Evolutionary conservation across 2,888 invertebrate genomes (phyloP), one percentile per base, ranked within the genome.

Genomic region (Melipona bicolor): DNA sequence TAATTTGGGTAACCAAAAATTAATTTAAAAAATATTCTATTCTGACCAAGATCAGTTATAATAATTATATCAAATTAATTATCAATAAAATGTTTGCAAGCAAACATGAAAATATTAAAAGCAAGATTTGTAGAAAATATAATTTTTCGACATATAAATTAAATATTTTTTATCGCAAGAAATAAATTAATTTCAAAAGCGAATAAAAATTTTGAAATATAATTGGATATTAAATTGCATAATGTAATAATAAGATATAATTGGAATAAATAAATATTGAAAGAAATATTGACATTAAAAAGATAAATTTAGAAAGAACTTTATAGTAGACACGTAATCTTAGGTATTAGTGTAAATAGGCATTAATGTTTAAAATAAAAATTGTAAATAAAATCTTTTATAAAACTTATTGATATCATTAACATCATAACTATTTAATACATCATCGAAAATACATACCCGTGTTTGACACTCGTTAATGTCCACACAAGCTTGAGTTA

Each of bases 381-480:
- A n/a, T 56, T 56, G 13, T 4, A n/a, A 11, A n/a, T 56, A 11
- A 27, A 19, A 19, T 21, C 32, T 32, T 21, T 0, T 21, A 13
- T 32, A 21, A 62, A 62, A 21, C 11, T 64, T 11, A 21, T 13
- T 11, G 11, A 13, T 11, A n/a, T 6, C 15, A 19, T 27, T 19
- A 19, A 62, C 3, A 19, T 27, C 9, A 43, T 9, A 43, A 9
- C 15, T 24, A 19, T 5, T 69, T 21, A 21, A 24, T 6, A 21
- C 13, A 52, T 27, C 13, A 15, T 21, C 27, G 24, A 32, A 32
- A 21, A 36, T n/a, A 21, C 17, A 78, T 80, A 90, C 89, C 87
- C 75, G 83, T 3, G 97, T 95, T 74, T 97, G 98, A 90, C 98
- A 98, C 93, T 98, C 98, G 92, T 98, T 98, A 43, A 98, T 95